Evolutionary conservation across 2,888 invertebrate genomes (phyloP).

Genomic region (Drosophila atroscutellata): DNA sequence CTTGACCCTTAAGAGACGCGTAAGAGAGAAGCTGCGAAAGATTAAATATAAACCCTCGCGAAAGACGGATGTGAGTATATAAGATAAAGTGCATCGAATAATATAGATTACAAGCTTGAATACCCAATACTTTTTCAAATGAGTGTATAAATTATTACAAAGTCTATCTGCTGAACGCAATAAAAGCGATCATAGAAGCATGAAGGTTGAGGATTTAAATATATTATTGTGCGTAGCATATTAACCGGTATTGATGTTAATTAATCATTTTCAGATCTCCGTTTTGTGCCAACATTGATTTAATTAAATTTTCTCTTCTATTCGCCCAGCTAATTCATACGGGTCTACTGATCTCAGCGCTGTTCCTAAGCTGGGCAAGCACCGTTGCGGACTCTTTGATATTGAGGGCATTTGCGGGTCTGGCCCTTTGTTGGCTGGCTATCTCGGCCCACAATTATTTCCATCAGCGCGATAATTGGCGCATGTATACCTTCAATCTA

Average conservation of each 20-base stretch:
- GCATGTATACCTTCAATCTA: slow-evolving; percentile 91
- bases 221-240: neutral
- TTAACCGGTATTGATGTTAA: neutral
- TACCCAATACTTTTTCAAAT: neutral
- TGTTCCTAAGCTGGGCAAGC: slow-evolving; percentile 78
- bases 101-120: neutral
- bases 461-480: slow-evolving; percentile 90
- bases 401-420: slow-evolving; percentile 85
- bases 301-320: neutral
- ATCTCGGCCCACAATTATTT: slow-evolving; percentile 91
- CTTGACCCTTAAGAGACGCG: slow-evolving; percentile 88
- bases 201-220: neutral
- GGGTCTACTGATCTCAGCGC: slow-evolving; percentile 47
- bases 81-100: neutral
- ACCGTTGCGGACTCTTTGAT: slow-evolving; percentile 73
- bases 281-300: neutral
- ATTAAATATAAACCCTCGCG: slow-evolving; percentile 84
- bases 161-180: neutral
- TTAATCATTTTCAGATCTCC: neutral
- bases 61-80: slow-evolving; percentile 73
- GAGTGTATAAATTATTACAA: neutral
- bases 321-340: slow-evolving; percentile 66
- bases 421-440: slow-evolving; percentile 87
- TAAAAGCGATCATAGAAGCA: neutral
- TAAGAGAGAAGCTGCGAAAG: slow-evolving; percentile 86